phyloP scores from a whole-genome alignment of 2,113 vertebrate species.

The Lepisosteus osseus region DNA sequence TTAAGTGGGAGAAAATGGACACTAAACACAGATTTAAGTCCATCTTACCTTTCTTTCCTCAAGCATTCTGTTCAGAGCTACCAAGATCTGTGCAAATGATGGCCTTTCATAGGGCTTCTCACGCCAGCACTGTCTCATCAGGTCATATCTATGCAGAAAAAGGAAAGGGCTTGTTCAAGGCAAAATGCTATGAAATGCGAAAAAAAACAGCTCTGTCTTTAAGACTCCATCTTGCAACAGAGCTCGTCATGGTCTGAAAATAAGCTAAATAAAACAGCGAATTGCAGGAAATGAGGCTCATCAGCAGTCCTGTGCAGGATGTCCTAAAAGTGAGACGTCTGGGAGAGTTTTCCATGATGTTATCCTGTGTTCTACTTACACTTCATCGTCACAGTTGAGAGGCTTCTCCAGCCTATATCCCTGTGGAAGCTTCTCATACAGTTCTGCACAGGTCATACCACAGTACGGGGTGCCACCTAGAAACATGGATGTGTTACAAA shows the following conservation, averaged over 20 bases:
- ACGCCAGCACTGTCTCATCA: constrained; percentile 84
- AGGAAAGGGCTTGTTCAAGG: not conserved
- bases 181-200: not conserved
- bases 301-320: no score
- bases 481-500: not conserved
- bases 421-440: constrained; percentile 83
- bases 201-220: not conserved
- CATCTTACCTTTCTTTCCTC: constrained; percentile 79
- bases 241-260: no score
- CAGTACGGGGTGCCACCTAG: constrained; percentile 83
- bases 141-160: constrained; percentile 70
- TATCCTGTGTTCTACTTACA: constrained; percentile 61
- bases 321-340: no score
- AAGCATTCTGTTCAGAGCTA: constrained; percentile 80
- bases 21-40: not conserved
- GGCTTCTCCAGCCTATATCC: constrained; percentile 84
- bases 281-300: no score
- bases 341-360: not conserved
- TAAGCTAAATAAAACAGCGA: no score
- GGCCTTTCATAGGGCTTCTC: constrained; percentile 85
- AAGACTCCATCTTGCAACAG: no score
- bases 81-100: constrained; percentile 81
- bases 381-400: constrained; percentile 83
- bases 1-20: not conserved
- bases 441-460: constrained; percentile 82